Base-by-base conservation (phyloP, 2,888 invertebrate species). In the Stomorhina lunata region DNA sequence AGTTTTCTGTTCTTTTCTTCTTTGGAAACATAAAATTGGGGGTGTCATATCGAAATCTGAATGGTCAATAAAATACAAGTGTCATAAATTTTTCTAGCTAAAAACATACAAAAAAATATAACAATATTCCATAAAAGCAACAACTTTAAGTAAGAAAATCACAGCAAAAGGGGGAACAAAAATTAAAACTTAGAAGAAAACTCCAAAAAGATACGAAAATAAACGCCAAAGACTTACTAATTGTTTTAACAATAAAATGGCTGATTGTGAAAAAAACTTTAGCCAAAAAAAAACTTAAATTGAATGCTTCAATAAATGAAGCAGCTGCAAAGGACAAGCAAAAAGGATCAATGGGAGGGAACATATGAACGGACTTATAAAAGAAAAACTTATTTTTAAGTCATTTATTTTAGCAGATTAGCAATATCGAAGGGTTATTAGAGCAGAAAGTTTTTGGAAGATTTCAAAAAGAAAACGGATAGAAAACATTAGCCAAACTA, bases 31-130 rank as follows among this genome's bases (percentile, higher is more conserved):
- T 45, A 27, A n/a, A n/a, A n/a, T n/a, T n/a, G n/a, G n/a, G n/a
- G n/a, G n/a, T n/a, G n/a, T n/a, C n/a, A n/a, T n/a, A n/a, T n/a
- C n/a, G n/a, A n/a, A n/a, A n/a, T n/a, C n/a, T 37, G 37, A 12
- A 12, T 66, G 69, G 65, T 65, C 79, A 79, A 53, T 82, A 71
- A 66, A 66, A 48, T 48, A 43, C 65, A 79, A 79, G 45, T 75
- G 69, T 65, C 79, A 79, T 75, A 65, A 75, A 75, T 79, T 79
- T 69, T 6, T n/a, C n/a, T n/a, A n/a, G n/a, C n/a, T n/a, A n/a
- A n/a, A n/a, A n/a, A n/a, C n/a, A n/a, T n/a, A n/a, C n/a, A n/a
- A n/a, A n/a, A n/a, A n/a, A n/a, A n/a, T n/a, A n/a, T n/a, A n/a
- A n/a, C n/a, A n/a, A n/a, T n/a, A n/a, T n/a, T n/a, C n/a, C n/a